Evolutionary conservation across 2,888 invertebrate genomes (phyloP).

Genomic region (Physocephala rufipes): DNA sequence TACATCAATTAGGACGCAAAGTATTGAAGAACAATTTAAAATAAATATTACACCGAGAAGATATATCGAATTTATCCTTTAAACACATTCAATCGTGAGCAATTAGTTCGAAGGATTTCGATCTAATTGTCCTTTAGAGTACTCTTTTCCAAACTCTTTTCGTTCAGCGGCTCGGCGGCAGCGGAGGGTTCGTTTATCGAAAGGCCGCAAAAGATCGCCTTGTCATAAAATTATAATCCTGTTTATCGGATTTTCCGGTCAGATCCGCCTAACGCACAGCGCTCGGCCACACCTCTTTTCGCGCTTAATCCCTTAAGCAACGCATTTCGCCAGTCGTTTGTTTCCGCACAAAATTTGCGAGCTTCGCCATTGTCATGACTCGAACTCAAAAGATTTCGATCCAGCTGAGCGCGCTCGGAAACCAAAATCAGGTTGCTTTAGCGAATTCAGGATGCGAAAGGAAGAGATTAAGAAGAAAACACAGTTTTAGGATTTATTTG

Average conservation of each 20-base stretch:
- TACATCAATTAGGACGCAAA: not conserved
- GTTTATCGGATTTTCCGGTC: conserved; percentile 60
- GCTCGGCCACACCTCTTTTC: conserved; percentile 51
- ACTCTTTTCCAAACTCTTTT: conserved; percentile 16
- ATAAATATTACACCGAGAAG: not conserved
- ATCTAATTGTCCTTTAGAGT: conserved; percentile 52
- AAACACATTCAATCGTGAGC: conserved; percentile 47
- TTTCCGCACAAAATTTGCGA: not conserved
- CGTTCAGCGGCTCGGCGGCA: not conserved
- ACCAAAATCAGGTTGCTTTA: not conserved
- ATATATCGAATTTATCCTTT: not conserved
- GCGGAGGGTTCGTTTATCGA: not conserved
- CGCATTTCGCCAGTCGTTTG: not conserved
- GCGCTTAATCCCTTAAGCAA: conserved; percentile 49
- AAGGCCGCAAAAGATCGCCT: conserved; percentile 7
- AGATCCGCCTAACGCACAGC: conserved; percentile 35
- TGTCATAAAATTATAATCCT: conserved; percentile 51
- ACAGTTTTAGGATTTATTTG: not conserved
- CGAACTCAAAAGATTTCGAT: conserved; percentile 35
- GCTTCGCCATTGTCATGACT: conserved; percentile 36
- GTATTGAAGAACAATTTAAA: not conserved
- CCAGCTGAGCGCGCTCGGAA: conserved; percentile 47
- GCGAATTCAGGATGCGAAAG: not conserved
- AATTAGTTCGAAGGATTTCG: conserved; percentile 63
- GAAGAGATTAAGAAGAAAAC: not conserved